Base-by-base conservation (phyloP, 2,113 vertebrate species). In the Microcebus ravelobensis region DNA sequence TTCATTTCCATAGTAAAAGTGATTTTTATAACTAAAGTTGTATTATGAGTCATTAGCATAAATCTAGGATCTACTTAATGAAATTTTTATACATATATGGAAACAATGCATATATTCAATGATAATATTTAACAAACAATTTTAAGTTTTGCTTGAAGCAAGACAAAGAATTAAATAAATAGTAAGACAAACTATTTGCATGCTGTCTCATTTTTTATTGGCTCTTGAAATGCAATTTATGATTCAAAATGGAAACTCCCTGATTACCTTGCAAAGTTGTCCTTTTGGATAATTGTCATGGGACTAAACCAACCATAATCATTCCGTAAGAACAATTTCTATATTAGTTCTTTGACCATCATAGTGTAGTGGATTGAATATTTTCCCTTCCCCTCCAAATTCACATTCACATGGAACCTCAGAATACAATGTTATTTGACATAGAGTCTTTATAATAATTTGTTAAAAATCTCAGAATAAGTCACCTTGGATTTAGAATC, bases 121-220 rank as follows among this genome's bases (percentile, higher is more conserved):
- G 8, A 57, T 42, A 39, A 63, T 29, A 87, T 92, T 74, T 88
- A 87, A 88, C 25, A 81, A 82, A 73, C 1, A 50, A 67, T 71
- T 92, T 15, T 59, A 79, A 81, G 52, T 92, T 91, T 61, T 3
- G 21, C 23, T 45, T 61, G 52, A 92, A 89, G 17, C 10, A 87
- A 96, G 55, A 71, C 48, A 86, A 96, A 89, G 27, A 65, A 73
- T 63, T 96, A 80, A 3, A n/a, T 6, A 93, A 91, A 85, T 73
- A 74, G 18, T 73, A 52, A 82, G 42, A 95, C 31, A 95, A 84
- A 77, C n/a, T 73, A 77, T 27, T 86, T 68, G 14, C 7, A 29
- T 52, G 13, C 5, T 80, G 71, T 95, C 50, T 6, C 6, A 45
- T 39, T 50, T 74, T 82, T 87, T 48, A 96, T 48, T 82, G 52